Evolutionary conservation across 2,113 vertebrate genomes (phyloP), one percentile per base, ranked within the genome.

Genomic region (Patagioenas fasciata): DNA sequence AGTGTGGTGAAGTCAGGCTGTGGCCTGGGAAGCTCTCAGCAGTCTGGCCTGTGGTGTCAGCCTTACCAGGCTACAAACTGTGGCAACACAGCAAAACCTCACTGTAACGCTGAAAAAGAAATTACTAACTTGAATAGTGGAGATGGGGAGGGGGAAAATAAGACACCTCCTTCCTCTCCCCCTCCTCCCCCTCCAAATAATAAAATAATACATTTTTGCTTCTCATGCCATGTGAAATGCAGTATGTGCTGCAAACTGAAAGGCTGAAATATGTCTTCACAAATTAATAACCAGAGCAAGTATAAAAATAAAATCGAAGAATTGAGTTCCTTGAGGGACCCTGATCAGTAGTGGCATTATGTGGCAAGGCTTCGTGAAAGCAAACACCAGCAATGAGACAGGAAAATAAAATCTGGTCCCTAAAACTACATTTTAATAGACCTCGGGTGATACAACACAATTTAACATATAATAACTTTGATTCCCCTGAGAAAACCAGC

Each of bases 261-360:
- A 91, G 71, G 47, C 29, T 93, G 87, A 95, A 89, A 94, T 75
- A 40, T 10, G 31, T 91, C 92, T 93, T 92, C 70, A 91, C 79
- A 75, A 91, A 89, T 88, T 84, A 94, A 92, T 94, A 78, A 85
- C 36, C 44, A 58, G 70, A 85, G 84, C 82, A 91, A 85, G 58
- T 31, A 50, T 40, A 87, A 85, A 92, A 95, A 81, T 84, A 78
- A 88, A 96, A 89, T 29, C 81, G n/a, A 81, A 31, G 53, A 69
- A 69, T 16, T 5, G 12, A 66, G 28, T 75, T 85, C 82, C 84
- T 88, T 81, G 64, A 44, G 87, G 50, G 78, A 89, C 26, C 3
- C 28, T 70, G n/a, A 61, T 72, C 81, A 82, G 36, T 61, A 77
- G 84, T 32, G 66, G 31, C 78, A 36, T 89, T 92, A 81, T 29